Conservation (phyloP, 2,113 vertebrate genomes). For the human region DNA sequence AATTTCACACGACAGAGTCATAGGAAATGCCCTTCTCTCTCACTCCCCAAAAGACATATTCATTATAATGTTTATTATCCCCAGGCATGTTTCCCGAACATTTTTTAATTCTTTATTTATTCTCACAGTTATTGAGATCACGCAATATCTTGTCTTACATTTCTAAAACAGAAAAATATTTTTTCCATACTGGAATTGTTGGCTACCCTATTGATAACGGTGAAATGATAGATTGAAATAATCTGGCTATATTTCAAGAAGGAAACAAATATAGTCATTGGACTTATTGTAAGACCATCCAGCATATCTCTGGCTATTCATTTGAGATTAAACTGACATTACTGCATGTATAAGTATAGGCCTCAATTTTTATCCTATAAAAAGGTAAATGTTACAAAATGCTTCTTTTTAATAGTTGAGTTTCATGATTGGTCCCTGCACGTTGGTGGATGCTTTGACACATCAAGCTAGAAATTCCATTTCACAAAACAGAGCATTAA, state of each 20-base stretch:
- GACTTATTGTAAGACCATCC: background rate
- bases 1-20: background rate
- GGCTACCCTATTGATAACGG: background rate
- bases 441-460: background rate
- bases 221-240: background rate
- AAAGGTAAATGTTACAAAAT: background rate
- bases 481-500: background rate
- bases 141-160: background rate
- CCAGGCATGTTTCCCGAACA: background rate
- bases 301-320: background rate
- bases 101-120: background rate
- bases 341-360: background rate
- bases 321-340: conserved; percentile 10
- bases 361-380: background rate
- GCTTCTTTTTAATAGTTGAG: background rate
- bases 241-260: background rate
- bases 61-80: background rate
- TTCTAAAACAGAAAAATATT: background rate
- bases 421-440: background rate
- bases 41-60: background rate
- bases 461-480: background rate
- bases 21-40: background rate
- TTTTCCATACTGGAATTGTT: background rate
- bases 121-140: background rate
- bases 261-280: background rate